phyloP scores from a whole-genome alignment of 1,140 invertebrate species.

The Ctenoplectra terminalis region DNA sequence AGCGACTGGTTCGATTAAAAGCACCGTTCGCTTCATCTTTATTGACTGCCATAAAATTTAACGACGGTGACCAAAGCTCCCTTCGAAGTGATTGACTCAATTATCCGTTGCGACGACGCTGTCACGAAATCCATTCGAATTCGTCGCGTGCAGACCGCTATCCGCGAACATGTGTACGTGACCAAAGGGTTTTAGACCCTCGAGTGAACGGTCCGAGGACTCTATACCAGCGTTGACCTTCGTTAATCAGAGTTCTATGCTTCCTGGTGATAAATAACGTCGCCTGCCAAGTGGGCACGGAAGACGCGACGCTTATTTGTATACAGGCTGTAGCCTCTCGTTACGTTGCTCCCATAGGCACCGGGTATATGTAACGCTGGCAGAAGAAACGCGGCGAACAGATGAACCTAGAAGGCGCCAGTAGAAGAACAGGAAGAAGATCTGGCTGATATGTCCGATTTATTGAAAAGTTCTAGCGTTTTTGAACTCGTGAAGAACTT shows the following conservation, averaged over 20 bases:
- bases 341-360: slow-evolving; percentile 55
- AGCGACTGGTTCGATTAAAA: slow-evolving; percentile 3
- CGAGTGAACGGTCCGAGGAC: slow-evolving; percentile 46
- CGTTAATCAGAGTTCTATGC: slow-evolving; percentile 72
- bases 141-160: slow-evolving; percentile 20
- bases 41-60: slow-evolving; percentile 16
- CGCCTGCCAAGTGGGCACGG: slow-evolving; percentile 66
- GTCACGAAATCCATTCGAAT: slow-evolving; percentile 37
- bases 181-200: slow-evolving; percentile 31
- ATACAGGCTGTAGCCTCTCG: slow-evolving; percentile 60
- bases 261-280: slow-evolving; percentile 77
- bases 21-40: neutral
- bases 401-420: neutral
- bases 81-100: neutral
- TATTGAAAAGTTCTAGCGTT: neutral
- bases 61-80: neutral
- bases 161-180: slow-evolving; percentile 32
- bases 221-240: slow-evolving; percentile 68
- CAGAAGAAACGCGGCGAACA: neutral
- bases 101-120: slow-evolving; percentile 1
- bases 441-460: neutral
- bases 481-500: too few species aligned
- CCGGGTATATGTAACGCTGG: slow-evolving; percentile 46
- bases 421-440: slow-evolving; percentile 9
- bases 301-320: slow-evolving; percentile 73